A percentile compares a stretch with the other conserved stretches of the same genome.
Evolutionary conservation across 2,113 vertebrate genomes (phyloP).

Genomic region (crab-eating macaque (Macaca fascicularis)): T2T-MFA8v1.1 NC_088381.1:27771001-27771500

Average conservation of each 20-base stretch:
- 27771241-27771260: background rate
- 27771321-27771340: too few relatives aligned
- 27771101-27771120: background rate
- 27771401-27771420: background rate
- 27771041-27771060: background rate
- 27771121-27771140: background rate
- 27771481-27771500: background rate
- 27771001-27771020: too few relatives aligned
- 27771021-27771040: background rate
- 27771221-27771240: background rate
- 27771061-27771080: background rate
- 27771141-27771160: background rate
- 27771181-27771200: background rate
- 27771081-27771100: background rate
- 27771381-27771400: background rate
- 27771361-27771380: background rate
- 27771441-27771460: background rate
- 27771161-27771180: accelerated
- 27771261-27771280: background rate
- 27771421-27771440: background rate
- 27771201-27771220: background rate
- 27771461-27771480: background rate
- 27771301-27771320: background rate
- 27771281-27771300: background rate
- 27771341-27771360: background rate